Evolutionary conservation across 2,888 invertebrate species (phyloP), one percentile per base, ranked within the genome.

Genomic region (Phengaris arion): DNA sequence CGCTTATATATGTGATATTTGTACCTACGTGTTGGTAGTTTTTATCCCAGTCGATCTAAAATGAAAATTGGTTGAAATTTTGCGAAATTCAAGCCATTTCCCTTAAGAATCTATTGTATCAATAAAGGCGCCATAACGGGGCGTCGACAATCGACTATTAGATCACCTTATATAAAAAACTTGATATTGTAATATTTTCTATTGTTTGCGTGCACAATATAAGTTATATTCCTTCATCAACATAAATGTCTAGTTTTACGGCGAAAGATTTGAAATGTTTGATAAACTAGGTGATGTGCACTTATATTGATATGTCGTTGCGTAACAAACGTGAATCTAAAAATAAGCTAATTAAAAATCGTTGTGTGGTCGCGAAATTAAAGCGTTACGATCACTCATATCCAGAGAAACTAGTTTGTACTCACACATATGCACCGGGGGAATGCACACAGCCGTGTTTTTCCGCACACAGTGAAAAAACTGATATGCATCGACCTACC

Each of bases 401-500:
- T 86, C 86, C 82, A 80, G 86, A 84, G 82, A 85, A 91, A 91
- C 92, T 89, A 85, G 91, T 91, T 89, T 80, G 59, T 76, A 76
- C 81, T 79, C 82, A 83, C 84, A 83, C 83, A 84, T 57, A 76
- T 46, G 73, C 75, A 70, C 74, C 77, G 76, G 70, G 4, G 77
- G 76, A 80, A 77, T 77, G 82, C 81, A 82, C 77, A 79, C 78
- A 79, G 76, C 76, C 70, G 76, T 75, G 77, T 78, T 77, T 74
- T 78, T 75, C 80, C 76, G 77, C 81, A 78, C 80, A 79, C 78
- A 79, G 75, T 81, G 81, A 84, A 85, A 86, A 85, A 84, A 81
- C 83, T 86, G 93, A 92, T 92, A 93, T 92, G 91, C 93, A 93
- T 91, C 92, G 88, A 89, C 89, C 88, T 91, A 93, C 92, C 90